Conservation (phyloP, 1,140 invertebrate species). For the Zaprionus vittiger region DNA sequence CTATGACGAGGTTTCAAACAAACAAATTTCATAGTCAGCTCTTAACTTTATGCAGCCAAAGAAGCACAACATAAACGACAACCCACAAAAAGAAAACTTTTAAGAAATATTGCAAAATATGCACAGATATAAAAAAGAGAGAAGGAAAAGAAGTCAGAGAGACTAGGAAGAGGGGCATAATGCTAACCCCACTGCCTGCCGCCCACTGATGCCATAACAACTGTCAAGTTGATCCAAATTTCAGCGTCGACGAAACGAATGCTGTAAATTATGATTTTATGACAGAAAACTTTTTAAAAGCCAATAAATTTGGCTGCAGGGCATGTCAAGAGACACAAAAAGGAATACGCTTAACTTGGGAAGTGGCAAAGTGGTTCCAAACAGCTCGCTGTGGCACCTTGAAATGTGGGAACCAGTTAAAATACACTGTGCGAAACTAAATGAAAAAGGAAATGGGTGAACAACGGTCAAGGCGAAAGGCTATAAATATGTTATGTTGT, state of each 20-base stretch:
- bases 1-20: constrained; percentile 16
- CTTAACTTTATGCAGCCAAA: constrained; percentile 39
- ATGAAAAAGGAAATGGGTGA: constrained; percentile 12
- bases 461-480: constrained; percentile 12
- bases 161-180: neutral
- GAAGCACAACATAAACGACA: constrained; percentile 22
- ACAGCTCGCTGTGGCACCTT: constrained; percentile 27
- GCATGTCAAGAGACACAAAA: constrained; percentile 30
- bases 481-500: neutral
- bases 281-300: constrained; percentile 77
- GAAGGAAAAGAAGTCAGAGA: constrained; percentile 4
- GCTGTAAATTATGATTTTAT: constrained; percentile 80
- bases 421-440: constrained; percentile 22
- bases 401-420: constrained; percentile 35
- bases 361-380: constrained; percentile 30
- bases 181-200: constrained; percentile 37
- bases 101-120: constrained; percentile 32
- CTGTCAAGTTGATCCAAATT: constrained; percentile 62
- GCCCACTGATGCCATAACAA: constrained; percentile 44
- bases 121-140: constrained; percentile 2
- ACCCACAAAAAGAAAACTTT: constrained; percentile 45
- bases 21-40: constrained; percentile 37
- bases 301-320: constrained; percentile 68
- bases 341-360: constrained; percentile 37
- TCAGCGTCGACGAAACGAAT: constrained; percentile 62